These are phyloP conservation scores for Chionodraco myersi DNA, from an alignment of 2,113 vertebrate species.

Conservation along the genomic window DNA sequence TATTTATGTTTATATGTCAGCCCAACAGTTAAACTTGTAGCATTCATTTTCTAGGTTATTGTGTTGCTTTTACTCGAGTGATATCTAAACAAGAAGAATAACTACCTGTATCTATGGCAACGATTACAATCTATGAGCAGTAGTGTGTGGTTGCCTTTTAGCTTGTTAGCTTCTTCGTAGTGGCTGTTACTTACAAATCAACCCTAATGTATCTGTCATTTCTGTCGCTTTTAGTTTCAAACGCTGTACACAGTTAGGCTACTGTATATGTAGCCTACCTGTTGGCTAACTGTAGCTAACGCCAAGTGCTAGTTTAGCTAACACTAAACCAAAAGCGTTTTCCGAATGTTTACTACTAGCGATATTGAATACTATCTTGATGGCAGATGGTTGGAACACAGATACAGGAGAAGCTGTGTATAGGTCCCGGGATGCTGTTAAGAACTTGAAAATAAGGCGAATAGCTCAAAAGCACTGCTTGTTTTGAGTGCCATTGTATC, in stretches of 20 bases:
- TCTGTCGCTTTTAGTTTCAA: background rate
- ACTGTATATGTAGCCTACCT: background rate
- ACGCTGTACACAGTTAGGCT: too few relatives aligned
- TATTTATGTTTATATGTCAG: too few relatives aligned
- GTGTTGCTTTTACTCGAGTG: too few relatives aligned
- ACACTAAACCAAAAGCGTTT: background rate
- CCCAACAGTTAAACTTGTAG: too few relatives aligned
- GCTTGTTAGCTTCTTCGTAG: too few relatives aligned
- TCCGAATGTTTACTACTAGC: background rate
- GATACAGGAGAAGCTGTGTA: constrained; percentile 87
- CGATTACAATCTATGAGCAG: too few relatives aligned
- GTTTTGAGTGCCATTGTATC: too few relatives aligned
- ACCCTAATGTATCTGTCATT: background rate
- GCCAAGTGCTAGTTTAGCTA: background rate
- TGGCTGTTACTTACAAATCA: too few relatives aligned
- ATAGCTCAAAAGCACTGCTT: background rate
- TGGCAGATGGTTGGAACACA: constrained; percentile 85
- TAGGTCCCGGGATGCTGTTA: constrained; percentile 88
- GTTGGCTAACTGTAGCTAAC: background rate
- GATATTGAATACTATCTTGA: constrained; percentile 42
- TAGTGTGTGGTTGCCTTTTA: too few relatives aligned
- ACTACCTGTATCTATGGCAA: too few relatives aligned
- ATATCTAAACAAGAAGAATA: too few relatives aligned
- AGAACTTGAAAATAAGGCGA: constrained; percentile 89
- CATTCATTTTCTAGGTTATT: too few relatives aligned